Evolutionary conservation across 2,113 vertebrate genomes (phyloP).

Genomic region (Poeciliopsis retropinna): DNA sequence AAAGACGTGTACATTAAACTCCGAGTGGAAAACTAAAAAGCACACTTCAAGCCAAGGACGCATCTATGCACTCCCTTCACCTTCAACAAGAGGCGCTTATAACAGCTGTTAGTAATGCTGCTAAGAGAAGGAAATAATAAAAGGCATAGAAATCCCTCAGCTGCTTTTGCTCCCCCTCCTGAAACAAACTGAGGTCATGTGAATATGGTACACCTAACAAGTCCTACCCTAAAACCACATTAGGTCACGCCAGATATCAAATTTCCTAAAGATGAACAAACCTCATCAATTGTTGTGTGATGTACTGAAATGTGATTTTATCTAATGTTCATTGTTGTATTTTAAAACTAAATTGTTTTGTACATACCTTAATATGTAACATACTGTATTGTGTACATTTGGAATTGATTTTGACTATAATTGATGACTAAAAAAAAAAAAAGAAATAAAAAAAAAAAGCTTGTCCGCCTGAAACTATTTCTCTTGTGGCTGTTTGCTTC

Average conservation of each 20-base stretch:
- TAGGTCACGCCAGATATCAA: constrained; percentile 37
- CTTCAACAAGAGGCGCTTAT: constrained; percentile 42
- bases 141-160: constrained; percentile 41
- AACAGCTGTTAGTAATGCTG: constrained; percentile 53
- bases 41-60: constrained; percentile 69
- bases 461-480: constrained; percentile 70
- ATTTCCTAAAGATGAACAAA: constrained; percentile 36
- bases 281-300: constrained; percentile 38
- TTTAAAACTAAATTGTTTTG: constrained; percentile 74
- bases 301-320: constrained; percentile 63
- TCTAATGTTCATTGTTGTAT: constrained; percentile 82
- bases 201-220: constrained; percentile 68
- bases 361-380: constrained; percentile 92
- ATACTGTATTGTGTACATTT: constrained; percentile 90
- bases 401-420: constrained; percentile 86
- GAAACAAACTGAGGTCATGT: constrained; percentile 45
- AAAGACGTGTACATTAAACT: constrained; percentile 57
- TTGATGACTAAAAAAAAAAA: constrained; percentile 70
- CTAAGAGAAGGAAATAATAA: constrained; percentile 22
- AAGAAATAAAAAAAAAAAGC: constrained; percentile 15
- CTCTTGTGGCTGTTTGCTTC: constrained; percentile 74
- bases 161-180: constrained; percentile 40
- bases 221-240: constrained; percentile 29
- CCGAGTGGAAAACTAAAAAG: constrained; percentile 29
- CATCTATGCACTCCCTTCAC: constrained; percentile 71